Evolutionary conservation across 2,888 invertebrate genomes (phyloP), one percentile per base, ranked within the genome.

Genomic region (Tachystola acroxantha): DNA sequence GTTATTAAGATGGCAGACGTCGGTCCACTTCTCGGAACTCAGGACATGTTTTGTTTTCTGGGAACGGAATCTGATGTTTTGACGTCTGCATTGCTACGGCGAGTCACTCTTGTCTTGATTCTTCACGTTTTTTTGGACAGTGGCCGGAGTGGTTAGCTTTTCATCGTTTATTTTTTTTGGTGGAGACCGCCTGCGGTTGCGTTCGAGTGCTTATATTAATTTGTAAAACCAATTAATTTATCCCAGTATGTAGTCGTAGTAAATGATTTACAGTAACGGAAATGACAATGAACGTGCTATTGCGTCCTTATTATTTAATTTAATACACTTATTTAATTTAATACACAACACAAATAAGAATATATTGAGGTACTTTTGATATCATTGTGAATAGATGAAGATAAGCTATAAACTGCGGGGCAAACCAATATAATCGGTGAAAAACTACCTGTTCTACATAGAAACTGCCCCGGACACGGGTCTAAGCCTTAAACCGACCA

Each of bases 361-460:
- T 27, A 27, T 11, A 30, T 30, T n/a, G 5, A 30, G 14, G 7
- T 14, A 13, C 14, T 30, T 22, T 12, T 22, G 11, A 24, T 11
- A 12, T 32, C 22, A 9, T n/a, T 39, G 22, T 19, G 19, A 20
- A 32, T 32, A 34, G 31, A 35, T 29, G 29, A 28, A 36, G 33
- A 36, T 39, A 39, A 39, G 27, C 37, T 14, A 35, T 36, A 40
- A 36, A 42, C 39, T 13, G 52, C 27, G 24, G 34, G 36, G 32
- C 22, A 19, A 16, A 42, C 43, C 57, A 63, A 75, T 71, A 69
- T 64, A 67, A 70, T 74, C 73, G 59, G 60, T 72, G 70, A 74
- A 61, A 69, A 71, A 71, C 65, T 70, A 67, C 66, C 67, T 67
- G 65, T 60, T 70, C 55, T 55, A 57, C 55, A 67, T 67, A 68